Conservation (phyloP, 2,888 invertebrate genomes). For the Megamerina dolium region DNA sequence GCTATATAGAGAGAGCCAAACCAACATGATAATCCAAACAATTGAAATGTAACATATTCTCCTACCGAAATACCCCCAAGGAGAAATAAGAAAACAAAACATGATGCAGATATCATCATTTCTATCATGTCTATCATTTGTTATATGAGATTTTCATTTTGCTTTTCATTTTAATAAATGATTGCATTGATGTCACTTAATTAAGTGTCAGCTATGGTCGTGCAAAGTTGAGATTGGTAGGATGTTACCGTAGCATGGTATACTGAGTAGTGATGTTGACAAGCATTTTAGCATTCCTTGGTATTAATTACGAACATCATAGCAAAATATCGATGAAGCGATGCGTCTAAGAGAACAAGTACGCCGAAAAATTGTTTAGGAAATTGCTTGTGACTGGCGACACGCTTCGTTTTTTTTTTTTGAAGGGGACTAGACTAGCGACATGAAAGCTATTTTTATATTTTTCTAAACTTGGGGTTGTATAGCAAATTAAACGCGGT, state of each 20-base stretch:
- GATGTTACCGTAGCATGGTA: no score
- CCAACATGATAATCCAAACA: no score
- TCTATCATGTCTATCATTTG: no score
- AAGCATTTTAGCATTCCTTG: background rate
- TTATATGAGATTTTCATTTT: no score
- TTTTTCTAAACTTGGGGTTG: background rate
- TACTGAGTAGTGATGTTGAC: background rate
- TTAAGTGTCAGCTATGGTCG: slow-evolving; percentile 1
- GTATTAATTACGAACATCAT: background rate
- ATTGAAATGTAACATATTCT: no score
- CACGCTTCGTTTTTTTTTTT: slow-evolving; percentile 1
- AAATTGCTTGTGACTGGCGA: slow-evolving; percentile 8
- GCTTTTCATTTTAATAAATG: background rate
- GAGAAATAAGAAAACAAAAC: no score
- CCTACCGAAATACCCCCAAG: no score
- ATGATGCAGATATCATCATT: no score
- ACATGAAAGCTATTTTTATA: background rate
- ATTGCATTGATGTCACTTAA: background rate
- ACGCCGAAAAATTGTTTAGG: background rate
- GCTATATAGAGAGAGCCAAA: no score
- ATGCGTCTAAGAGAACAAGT: no score
- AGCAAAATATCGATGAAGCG: no score
- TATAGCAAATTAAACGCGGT: background rate
- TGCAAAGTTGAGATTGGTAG: no score
- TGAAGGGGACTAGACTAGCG: background rate